Evolutionary conservation across 2,888 invertebrate species (phyloP).

Genomic region (Dorcus hopei): DNA sequence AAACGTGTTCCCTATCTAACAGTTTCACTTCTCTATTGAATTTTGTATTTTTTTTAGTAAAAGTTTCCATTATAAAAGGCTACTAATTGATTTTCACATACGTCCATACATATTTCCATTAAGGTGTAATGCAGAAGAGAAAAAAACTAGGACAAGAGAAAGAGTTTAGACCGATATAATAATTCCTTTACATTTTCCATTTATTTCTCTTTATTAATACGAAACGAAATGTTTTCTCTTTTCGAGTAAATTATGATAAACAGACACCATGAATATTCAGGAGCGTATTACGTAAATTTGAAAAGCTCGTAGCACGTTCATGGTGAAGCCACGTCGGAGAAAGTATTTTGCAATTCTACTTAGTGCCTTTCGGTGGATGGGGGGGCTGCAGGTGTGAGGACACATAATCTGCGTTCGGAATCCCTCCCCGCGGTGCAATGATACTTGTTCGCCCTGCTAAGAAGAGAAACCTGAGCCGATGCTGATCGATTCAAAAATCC

Average conservation of each 20-base stretch:
- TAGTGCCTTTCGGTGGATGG: neutral
- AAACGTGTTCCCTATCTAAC: too few relatives aligned
- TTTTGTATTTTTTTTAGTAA: too few relatives aligned
- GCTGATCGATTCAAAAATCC: slow-evolving; percentile 31
- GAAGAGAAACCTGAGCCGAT: slow-evolving; percentile 6
- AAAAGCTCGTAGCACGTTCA: neutral
- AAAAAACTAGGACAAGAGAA: too few relatives aligned
- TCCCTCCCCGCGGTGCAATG: slow-evolving; percentile 7
- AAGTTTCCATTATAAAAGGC: too few relatives aligned
- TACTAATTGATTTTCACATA: too few relatives aligned
- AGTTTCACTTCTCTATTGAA: too few relatives aligned
- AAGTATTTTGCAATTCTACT: slow-evolving; percentile 1
- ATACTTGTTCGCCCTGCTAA: neutral
- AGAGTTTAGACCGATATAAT: too few relatives aligned
- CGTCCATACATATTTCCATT: too few relatives aligned
- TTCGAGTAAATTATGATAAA: neutral
- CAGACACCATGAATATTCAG: neutral
- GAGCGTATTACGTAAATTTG: neutral
- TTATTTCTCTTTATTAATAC: too few relatives aligned
- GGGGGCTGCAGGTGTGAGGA: slow-evolving; percentile 15
- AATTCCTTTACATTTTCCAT: too few relatives aligned
- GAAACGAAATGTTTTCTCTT: neutral
- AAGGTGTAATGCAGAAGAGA: too few relatives aligned
- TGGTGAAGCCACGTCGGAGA: neutral
- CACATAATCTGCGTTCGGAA: slow-evolving; percentile 8